A percentile compares a stretch with the other conserved stretches of the same genome.
Conservation (phyloP, 2,797 vertebrate species). For the Falco cherrug region DNA sequence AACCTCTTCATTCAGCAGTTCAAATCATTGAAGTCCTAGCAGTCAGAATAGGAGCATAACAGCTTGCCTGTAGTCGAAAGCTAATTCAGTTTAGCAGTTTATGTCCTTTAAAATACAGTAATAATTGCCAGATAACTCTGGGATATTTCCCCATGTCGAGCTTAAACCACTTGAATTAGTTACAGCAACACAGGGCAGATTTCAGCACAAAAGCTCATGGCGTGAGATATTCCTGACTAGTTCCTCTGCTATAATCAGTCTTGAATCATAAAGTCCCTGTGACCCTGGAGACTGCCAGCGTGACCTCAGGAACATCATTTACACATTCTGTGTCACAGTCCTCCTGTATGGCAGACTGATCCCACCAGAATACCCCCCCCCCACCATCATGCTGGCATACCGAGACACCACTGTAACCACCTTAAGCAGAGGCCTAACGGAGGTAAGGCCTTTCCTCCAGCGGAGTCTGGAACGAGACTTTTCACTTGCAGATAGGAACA, state of each 20-base stretch:
- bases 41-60: neutral
- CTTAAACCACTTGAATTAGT: neutral
- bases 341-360: neutral
- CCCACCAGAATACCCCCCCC: neutral
- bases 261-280: neutral
- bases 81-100: slow-evolving; percentile 1
- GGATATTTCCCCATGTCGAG: neutral
- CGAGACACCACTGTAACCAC: neutral
- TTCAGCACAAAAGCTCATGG: neutral
- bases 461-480: neutral
- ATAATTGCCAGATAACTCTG: neutral
- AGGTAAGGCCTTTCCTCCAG: neutral
- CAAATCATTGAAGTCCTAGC: neutral
- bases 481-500: neutral
- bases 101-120: neutral
- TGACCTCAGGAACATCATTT: neutral
- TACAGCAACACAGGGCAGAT: neutral
- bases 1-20: neutral
- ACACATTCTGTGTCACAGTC: neutral
- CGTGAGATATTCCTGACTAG: accelerated
- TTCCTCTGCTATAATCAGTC: neutral
- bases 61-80: neutral
- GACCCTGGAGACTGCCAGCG: neutral
- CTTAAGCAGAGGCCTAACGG: neutral
- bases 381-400: neutral